Percentiles rank a stretch among this genome's conserved stretches.
Evolutionary conservation across 2,113 vertebrate species (phyloP).

Genomic region (Misgurnus anguillicaudatus): DNA sequence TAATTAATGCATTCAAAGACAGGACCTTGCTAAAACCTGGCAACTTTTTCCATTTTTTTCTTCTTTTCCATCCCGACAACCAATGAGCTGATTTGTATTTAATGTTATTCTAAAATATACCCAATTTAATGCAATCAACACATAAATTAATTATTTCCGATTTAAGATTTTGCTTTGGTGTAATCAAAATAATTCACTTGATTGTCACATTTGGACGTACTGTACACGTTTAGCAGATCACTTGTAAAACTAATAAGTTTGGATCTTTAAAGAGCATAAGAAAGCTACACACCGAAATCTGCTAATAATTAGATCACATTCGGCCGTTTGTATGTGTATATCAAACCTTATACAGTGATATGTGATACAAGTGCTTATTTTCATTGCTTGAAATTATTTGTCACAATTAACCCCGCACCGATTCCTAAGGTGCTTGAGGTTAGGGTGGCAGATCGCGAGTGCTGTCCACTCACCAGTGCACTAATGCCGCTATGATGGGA

Average conservation of each 20-base stretch:
- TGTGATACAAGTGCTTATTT: background rate
- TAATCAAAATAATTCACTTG: no score
- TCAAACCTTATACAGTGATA: background rate
- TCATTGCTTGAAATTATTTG: conserved; percentile 26
- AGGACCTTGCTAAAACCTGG: background rate
- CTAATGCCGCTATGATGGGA: conserved; percentile 43
- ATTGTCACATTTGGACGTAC: no score
- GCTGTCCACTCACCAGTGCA: conserved; percentile 43
- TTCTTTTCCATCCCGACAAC: background rate
- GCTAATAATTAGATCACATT: background rate
- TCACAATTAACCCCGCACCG: conserved; percentile 43
- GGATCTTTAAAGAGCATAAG: no score
- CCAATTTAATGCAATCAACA: no score
- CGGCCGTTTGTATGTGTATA: background rate
- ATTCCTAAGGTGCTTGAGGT: conserved; percentile 31
- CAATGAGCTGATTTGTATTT: background rate
- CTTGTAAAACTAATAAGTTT: no score
- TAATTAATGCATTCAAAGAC: background rate
- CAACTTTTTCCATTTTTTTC: background rate
- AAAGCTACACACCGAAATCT: no score
- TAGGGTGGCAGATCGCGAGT: conserved; percentile 7
- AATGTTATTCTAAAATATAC: no score
- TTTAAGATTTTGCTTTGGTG: no score
- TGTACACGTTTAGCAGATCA: no score
- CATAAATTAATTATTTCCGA: no score